phyloP scores from a whole-genome alignment of 2,797 vertebrate genomes.

The Hafferia zeledoni region DNA sequence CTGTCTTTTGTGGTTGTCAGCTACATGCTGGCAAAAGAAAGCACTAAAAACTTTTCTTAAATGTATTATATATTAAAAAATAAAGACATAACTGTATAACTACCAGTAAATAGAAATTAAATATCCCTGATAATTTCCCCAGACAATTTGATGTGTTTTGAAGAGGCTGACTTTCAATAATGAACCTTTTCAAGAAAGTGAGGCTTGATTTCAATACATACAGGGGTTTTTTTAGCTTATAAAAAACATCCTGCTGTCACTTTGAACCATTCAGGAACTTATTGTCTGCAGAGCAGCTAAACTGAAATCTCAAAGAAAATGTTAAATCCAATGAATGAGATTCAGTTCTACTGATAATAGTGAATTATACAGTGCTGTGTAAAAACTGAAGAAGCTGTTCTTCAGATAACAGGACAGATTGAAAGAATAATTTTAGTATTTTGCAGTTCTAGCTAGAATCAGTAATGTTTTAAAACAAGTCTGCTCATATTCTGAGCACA shows the following conservation, averaged over 20 bases:
- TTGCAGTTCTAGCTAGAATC: background rate
- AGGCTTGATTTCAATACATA: background rate
- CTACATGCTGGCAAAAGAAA: background rate
- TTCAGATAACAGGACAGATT: background rate
- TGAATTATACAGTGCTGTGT: background rate
- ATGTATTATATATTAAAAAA: background rate
- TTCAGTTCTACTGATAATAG: background rate
- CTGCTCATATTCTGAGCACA: background rate
- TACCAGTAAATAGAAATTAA: slow-evolving; percentile 1
- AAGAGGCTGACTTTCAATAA: background rate
- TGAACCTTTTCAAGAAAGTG: background rate
- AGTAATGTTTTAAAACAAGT: background rate
- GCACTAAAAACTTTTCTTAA: background rate
- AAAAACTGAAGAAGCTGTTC: background rate
- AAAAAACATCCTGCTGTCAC: background rate
- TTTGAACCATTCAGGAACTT: slow-evolving; percentile 1
- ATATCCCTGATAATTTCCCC: background rate
- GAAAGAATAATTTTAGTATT: background rate
- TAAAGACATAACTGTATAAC: background rate
- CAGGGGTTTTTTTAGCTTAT: background rate
- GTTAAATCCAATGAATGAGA: background rate
- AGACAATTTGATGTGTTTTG: background rate
- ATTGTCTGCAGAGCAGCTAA: background rate
- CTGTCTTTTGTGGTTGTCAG: background rate
- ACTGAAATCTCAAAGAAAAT: background rate